These are phyloP conservation scores for Temnothorax unifasciatus DNA, from an alignment of 2,888 invertebrate species.

Conservation along the genomic window DNA sequence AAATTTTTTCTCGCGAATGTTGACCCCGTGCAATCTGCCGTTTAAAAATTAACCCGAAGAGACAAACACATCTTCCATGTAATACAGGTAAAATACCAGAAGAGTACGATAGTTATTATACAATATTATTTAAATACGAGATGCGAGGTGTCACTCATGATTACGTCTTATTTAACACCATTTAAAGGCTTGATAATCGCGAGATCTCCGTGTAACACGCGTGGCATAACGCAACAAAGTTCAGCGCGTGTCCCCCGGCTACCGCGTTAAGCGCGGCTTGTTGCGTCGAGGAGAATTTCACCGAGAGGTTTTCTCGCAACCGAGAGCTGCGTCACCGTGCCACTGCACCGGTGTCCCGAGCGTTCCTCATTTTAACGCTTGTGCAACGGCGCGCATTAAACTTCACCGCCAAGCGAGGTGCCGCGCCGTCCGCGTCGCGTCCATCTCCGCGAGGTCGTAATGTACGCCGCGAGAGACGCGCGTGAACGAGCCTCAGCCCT, in stretches of 20 bases:
- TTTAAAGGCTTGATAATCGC: background rate
- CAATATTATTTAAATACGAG: background rate
- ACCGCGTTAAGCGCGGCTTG: background rate
- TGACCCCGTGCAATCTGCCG: background rate
- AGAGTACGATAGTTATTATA: background rate
- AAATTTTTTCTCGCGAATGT: background rate
- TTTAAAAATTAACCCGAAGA: background rate
- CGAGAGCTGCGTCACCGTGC: background rate
- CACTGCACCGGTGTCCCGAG: background rate
- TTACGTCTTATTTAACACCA: background rate
- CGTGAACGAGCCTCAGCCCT: background rate
- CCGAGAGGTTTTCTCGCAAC: constrained; percentile 31
- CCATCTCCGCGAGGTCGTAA: background rate
- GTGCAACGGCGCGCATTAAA: constrained; percentile 23
- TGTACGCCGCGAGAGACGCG: background rate
- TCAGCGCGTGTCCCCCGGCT: background rate
- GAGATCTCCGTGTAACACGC: constrained; percentile 3
- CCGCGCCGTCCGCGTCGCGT: background rate
- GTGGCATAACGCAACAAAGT: background rate
- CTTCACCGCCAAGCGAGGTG: constrained; percentile 12
- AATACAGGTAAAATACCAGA: background rate
- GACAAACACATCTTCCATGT: background rate
- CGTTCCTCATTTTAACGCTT: constrained; percentile 7
- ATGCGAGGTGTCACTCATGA: background rate
- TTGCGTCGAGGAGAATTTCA: constrained; percentile 21